Conservation (phyloP, 30 jellyfish, hydroid and myxozoan genomes). For the Cassiopea andromeda region DNA sequence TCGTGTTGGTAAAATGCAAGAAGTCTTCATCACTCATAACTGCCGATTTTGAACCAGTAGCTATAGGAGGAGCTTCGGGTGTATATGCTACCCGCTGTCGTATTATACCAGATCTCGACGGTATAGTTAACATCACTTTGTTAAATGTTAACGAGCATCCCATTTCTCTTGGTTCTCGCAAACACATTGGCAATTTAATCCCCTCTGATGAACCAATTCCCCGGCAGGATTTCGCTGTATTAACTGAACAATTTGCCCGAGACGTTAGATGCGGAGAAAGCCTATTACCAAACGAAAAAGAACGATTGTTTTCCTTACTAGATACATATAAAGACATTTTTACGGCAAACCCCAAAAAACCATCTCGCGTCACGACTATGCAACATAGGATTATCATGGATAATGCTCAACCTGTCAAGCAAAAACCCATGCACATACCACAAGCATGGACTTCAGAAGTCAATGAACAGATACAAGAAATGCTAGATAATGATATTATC, state of each 20-base stretch:
- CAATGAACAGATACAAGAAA: conserved; percentile 28
- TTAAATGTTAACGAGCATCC: conserved; percentile 3
- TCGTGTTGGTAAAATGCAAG: conserved; percentile 31
- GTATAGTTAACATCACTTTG: conserved; percentile 28
- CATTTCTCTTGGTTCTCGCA: conserved; percentile 15
- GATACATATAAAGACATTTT: conserved; percentile 10
- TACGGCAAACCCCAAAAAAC: conserved; percentile 62
- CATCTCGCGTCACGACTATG: conserved; percentile 29
- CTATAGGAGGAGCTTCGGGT: conserved; percentile 13
- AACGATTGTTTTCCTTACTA: conserved; percentile 4
- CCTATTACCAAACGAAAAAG: conserved; percentile 7
- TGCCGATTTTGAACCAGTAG: conserved; percentile 56
- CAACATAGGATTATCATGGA: conserved; percentile 26
- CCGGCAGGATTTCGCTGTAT: background rate
- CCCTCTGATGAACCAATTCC: conserved; percentile 15
- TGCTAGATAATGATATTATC: conserved; percentile 44
- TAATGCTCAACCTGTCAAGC: conserved; percentile 27
- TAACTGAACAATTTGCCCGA: background rate
- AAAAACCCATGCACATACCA: conserved; percentile 24
- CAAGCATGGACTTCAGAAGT: conserved; percentile 36
- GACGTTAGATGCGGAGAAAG: background rate
- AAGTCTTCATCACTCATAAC: conserved; percentile 25
- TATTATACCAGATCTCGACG: conserved; percentile 39
- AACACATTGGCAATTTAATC: conserved; percentile 35
- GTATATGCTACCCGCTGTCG: conserved; percentile 58